These are phyloP conservation scores for Neodiprion virginianus DNA, from an alignment of 1,140 invertebrate genomes.

Conservation along the genomic window DNA sequence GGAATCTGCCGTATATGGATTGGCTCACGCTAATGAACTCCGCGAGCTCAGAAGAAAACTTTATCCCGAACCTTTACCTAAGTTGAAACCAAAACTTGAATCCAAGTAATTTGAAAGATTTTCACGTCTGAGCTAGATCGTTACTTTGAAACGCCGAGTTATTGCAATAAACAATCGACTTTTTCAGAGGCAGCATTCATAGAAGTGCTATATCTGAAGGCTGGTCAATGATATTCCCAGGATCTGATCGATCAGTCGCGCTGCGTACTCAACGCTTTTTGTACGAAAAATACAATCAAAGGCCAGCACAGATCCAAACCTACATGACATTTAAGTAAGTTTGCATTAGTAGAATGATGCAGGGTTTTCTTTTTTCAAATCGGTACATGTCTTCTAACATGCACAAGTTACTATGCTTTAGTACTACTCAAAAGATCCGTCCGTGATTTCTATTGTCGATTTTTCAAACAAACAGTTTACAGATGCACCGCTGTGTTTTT, in stretches of 20 bases:
- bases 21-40: conserved; percentile 71
- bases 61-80: conserved; percentile 70
- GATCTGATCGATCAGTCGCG: conserved; percentile 81
- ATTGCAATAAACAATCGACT: conserved; percentile 16
- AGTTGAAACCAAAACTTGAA: conserved; percentile 68
- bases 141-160: too few species aligned
- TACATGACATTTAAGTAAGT: conserved; percentile 66
- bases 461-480: not conserved
- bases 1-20: conserved; percentile 79
- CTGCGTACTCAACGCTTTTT: conserved; percentile 78
- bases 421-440: not conserved
- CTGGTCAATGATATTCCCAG: conserved; percentile 82
- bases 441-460: conserved; percentile 5
- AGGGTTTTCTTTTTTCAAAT: not conserved
- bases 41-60: conserved; percentile 68
- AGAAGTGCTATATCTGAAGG: conserved; percentile 65
- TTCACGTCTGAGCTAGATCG: too few species aligned
- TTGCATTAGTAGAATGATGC: not conserved
- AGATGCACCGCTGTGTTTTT: too few species aligned
- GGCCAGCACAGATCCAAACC: conserved; percentile 74
- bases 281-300: conserved; percentile 70
- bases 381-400: too few species aligned
- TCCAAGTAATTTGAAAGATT: conserved; percentile 51
- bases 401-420: too few species aligned
- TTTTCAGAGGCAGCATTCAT: conserved; percentile 68